Evolutionary conservation across 2,113 vertebrate genomes (phyloP), one percentile per base, ranked within the genome.

Genomic region (Spilogale gracilis): DNA sequence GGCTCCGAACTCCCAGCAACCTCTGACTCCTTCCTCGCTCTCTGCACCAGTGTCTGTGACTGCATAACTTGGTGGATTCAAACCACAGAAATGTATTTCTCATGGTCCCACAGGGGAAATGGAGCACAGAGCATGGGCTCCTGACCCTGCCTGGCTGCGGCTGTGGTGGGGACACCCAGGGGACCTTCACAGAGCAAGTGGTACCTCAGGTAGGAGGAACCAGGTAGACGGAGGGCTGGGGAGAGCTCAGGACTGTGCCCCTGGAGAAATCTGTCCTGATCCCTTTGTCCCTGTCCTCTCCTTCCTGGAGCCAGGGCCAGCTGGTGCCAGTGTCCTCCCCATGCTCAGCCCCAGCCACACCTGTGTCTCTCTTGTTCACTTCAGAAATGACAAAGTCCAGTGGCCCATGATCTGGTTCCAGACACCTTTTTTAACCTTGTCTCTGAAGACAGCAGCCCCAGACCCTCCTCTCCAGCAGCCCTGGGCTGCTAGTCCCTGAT

Each of bases 251-350:
- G n/a, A 43, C 50, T 17, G 52, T 16, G 52, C 23, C 32, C 23
- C 38, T 14, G 23, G 48, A 38, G 93, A 27, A 63, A 13, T 61
- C 60, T 5, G 80, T 16, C 38, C 20, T 12, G 4, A 3, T 27
- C 32, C 54, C 18, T 9, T 1, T 45, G 73, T 11, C 52, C 54
- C 50, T 25, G 71, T 27, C 52, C 27, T 61, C 81, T 79, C 52
- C 71, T 32, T 79, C 27, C 79, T 3, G 48, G 65, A 76, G 54
- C 54, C 1, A 43, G 11, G 56, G 79, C 27, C 58, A 7, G n/a
- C 32, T 43, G 45, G 56, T 11, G 18, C 13, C 32, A 0, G 2
- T 0, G 48, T 32, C 2, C 0, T 14, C 73, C 18, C 23, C 43
- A 38, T 3, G 11, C 56, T 65, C 27, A 32, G 79, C 20, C 48